Evolutionary conservation across 2,113 vertebrate genomes (phyloP).

Genomic region (Phylloscopus trochiloides): DNA sequence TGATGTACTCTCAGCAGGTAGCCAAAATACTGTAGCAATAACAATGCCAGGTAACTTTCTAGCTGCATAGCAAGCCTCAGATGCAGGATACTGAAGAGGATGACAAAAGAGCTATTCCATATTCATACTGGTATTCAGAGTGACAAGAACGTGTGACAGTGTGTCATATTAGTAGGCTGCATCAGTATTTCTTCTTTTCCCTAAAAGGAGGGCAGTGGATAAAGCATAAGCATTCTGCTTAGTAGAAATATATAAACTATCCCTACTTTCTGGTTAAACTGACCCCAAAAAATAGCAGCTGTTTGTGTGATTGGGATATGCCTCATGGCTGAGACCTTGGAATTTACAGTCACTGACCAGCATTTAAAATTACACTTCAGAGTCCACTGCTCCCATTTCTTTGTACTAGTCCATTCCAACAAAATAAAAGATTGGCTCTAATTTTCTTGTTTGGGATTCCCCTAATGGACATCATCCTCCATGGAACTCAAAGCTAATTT

Average conservation of each 20-base stretch:
- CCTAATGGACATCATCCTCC: neutral
- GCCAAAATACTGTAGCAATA: neutral
- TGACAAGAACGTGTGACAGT: neutral
- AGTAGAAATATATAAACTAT: neutral
- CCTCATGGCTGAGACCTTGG: neutral
- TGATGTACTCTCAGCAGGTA: neutral
- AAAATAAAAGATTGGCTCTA: neutral
- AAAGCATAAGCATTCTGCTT: neutral
- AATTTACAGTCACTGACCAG: neutral
- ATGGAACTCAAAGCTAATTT: neutral
- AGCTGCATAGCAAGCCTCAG: neutral
- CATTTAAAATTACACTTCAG: neutral
- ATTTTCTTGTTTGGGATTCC: neutral
- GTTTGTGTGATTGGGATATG: neutral
- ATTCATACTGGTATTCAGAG: neutral
- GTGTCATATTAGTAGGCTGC: neutral
- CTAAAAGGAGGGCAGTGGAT: neutral
- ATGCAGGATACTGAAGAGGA: neutral
- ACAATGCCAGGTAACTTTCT: neutral
- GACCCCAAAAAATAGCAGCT: neutral
- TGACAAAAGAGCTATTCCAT: neutral
- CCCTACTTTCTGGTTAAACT: neutral
- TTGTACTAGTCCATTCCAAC: neutral
- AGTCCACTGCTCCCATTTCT: neutral
- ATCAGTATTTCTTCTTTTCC: neutral